These are phyloP conservation scores for Echiichthys vipera DNA, from an alignment of 2,797 vertebrate species.

Conservation along the genomic window DNA sequence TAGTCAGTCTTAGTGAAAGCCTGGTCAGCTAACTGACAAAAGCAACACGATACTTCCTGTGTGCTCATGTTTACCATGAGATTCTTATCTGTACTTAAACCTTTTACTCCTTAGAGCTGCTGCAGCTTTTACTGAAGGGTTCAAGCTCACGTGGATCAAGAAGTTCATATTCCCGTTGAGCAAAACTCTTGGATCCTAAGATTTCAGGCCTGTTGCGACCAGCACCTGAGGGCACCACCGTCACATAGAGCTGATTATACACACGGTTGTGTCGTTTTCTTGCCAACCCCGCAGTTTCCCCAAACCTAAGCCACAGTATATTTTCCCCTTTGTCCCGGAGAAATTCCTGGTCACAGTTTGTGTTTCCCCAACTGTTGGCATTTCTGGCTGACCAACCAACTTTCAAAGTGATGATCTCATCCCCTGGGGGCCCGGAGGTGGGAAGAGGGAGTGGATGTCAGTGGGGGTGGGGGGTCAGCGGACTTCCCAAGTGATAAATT, in stretches of 20 bases:
- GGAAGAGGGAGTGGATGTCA: slow-evolving; percentile 44
- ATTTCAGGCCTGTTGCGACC: slow-evolving; percentile 16
- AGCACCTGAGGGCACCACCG: slow-evolving; percentile 36
- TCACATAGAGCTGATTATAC: slow-evolving; percentile 39
- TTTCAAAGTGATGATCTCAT: slow-evolving; percentile 80
- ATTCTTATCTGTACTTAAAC: slow-evolving; percentile 11
- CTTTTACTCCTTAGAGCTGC: not conserved
- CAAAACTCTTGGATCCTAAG: slow-evolving; percentile 12
- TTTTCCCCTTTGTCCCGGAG: slow-evolving; percentile 53
- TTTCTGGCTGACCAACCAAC: slow-evolving; percentile 71
- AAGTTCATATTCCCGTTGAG: slow-evolving; percentile 12
- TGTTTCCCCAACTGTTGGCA: slow-evolving; percentile 62
- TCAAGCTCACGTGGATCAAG: not conserved
- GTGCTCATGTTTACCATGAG: slow-evolving; percentile 41
- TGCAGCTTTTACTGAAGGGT: slow-evolving; percentile 1
- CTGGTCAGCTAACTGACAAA: slow-evolving; percentile 24
- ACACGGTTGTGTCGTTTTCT: slow-evolving; percentile 33
- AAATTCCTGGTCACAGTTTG: slow-evolving; percentile 67
- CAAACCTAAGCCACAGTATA: slow-evolving; percentile 43
- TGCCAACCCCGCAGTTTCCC: slow-evolving; percentile 43
- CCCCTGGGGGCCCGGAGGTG: slow-evolving; percentile 60
- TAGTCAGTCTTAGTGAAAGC: slow-evolving; percentile 10
- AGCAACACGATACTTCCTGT: slow-evolving; percentile 31
- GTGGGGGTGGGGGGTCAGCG: slow-evolving; percentile 52
- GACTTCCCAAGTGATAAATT: slow-evolving; percentile 82